These are phyloP conservation scores for Druon quercuslanigerum DNA, from an alignment of 1,140 invertebrate species.

Conservation along the genomic window DNA sequence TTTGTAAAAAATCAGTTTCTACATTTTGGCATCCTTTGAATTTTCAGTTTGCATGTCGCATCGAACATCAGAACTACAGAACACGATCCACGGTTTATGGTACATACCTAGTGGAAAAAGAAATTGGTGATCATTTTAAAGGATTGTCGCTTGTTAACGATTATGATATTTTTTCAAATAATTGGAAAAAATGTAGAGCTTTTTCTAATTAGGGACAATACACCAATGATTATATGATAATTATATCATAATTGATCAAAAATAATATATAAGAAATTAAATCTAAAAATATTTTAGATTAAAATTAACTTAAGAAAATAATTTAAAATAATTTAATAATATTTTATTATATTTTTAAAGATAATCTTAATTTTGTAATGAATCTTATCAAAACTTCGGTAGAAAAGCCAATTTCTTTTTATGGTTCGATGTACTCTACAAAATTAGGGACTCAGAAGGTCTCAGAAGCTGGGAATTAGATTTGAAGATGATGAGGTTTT, in stretches of 20 bases:
- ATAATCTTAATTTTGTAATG: not conserved
- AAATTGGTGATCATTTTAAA: conserved; percentile 16
- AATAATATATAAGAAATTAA: too few relatives aligned
- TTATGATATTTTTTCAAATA: conserved; percentile 7
- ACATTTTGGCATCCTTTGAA: conserved; percentile 35
- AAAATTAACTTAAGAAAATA: too few relatives aligned
- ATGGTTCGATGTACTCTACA: conserved; percentile 16
- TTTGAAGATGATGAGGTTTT: conserved; percentile 5
- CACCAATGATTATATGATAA: not conserved
- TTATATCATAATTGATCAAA: not conserved
- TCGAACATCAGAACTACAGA: conserved; percentile 47
- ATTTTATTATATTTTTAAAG: not conserved
- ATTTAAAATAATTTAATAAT: not conserved
- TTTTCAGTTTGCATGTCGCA: conserved; percentile 57
- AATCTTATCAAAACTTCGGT: not conserved
- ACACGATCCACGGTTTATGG: conserved; percentile 39
- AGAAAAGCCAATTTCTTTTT: conserved; percentile 22
- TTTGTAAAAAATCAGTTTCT: not conserved
- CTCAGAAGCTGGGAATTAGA: not conserved
- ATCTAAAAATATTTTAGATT: too few relatives aligned
- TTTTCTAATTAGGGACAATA: not conserved
- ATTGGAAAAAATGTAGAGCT: conserved; percentile 11
- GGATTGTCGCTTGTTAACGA: conserved; percentile 8
- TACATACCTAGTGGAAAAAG: conserved; percentile 6
- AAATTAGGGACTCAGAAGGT: conserved; percentile 1